These are phyloP conservation scores for Mythimna ferrago DNA, from an alignment of 2,888 invertebrate genomes.

Conservation along the genomic window DNA sequence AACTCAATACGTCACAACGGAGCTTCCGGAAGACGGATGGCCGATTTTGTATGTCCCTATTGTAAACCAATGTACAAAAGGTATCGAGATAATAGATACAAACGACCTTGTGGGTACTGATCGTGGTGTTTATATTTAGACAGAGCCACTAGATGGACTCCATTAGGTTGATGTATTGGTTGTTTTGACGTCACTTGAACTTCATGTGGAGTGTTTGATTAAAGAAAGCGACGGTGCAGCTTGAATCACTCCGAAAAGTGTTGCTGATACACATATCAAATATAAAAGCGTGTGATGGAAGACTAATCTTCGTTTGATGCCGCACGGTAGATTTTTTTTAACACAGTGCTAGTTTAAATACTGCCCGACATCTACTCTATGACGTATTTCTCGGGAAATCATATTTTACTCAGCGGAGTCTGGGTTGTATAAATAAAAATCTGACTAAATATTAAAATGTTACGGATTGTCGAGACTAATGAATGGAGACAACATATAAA, in stretches of 20 bases:
- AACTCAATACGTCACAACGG: conserved; percentile 86
- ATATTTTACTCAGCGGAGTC: conserved; percentile 48
- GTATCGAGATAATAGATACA: conserved; percentile 71
- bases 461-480: conserved; percentile 25
- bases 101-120: conserved; percentile 73
- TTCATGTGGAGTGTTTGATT: conserved; percentile 59
- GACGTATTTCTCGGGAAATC: conserved; percentile 63
- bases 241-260: conserved; percentile 50
- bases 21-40: conserved; percentile 86
- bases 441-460: conserved; percentile 42
- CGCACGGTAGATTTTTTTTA: conserved; percentile 61
- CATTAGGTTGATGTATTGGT: conserved; percentile 69
- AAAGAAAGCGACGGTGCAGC: conserved; percentile 60
- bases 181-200: conserved; percentile 71
- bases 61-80: conserved; percentile 74
- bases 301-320: conserved; percentile 57
- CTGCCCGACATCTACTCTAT: conserved; percentile 41
- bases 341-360: conserved; percentile 42
- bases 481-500: conserved; percentile 29
- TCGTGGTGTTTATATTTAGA: conserved; percentile 70
- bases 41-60: conserved; percentile 74
- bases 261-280: conserved; percentile 63
- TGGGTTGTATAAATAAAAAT: conserved; percentile 46
- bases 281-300: conserved; percentile 66
- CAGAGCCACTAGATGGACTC: conserved; percentile 68